Conservation (phyloP, 2,888 invertebrate genomes). For the Apocheima hispidaria region DNA sequence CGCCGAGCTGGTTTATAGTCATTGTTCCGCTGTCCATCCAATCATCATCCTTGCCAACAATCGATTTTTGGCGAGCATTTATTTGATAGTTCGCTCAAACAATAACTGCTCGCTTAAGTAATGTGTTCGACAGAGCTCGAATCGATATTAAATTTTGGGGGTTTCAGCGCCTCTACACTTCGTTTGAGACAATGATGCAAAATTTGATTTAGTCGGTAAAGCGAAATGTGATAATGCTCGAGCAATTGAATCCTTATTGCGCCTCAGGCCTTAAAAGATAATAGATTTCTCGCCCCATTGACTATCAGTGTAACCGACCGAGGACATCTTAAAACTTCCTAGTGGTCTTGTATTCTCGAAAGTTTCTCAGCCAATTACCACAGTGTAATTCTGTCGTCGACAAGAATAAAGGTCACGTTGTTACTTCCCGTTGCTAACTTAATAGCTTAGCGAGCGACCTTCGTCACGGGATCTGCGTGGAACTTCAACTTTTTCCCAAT, state of each 20-base stretch:
- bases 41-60: not conserved
- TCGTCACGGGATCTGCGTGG: conserved; percentile 27
- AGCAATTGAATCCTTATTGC: not conserved
- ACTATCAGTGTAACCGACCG: conserved; percentile 13
- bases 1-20: too few species aligned
- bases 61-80: not conserved
- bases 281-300: conserved; percentile 11
- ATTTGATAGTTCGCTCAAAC: not conserved
- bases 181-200: too few species aligned
- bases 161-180: too few species aligned
- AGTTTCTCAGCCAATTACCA: conserved; percentile 52
- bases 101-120: too few species aligned
- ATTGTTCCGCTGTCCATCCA: not conserved
- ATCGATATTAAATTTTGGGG: too few species aligned
- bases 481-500: not conserved
- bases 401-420: conserved; percentile 44
- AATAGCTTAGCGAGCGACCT: conserved; percentile 30
- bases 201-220: too few species aligned
- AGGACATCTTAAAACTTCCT: conserved; percentile 29
- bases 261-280: not conserved
- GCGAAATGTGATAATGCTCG: not conserved
- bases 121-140: too few species aligned
- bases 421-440: conserved; percentile 30
- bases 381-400: conserved; percentile 36
- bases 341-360: conserved; percentile 30